Evolutionary conservation across 1,140 invertebrate genomes (phyloP).

Genomic region (Tribolium castaneum): DNA sequence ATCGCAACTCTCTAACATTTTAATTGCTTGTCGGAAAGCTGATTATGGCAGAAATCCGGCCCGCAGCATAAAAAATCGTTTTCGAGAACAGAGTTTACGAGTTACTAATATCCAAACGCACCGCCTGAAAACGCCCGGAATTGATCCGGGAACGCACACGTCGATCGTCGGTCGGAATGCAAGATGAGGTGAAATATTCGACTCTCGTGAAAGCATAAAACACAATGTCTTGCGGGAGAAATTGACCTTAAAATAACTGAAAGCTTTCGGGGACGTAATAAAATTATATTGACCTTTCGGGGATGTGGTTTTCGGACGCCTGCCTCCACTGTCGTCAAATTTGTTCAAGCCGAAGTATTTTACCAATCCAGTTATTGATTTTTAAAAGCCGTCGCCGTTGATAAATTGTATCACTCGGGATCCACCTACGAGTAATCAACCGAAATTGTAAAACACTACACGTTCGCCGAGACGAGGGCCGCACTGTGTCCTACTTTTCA

Average conservation of each 20-base stretch:
- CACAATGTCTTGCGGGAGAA: slow-evolving; percentile 47
- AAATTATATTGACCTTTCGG: slow-evolving; percentile 48
- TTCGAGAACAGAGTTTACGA: slow-evolving; percentile 9
- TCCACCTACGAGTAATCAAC: not conserved
- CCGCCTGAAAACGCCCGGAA: slow-evolving; percentile 23
- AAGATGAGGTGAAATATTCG: slow-evolving; percentile 36
- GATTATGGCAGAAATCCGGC: slow-evolving; percentile 5
- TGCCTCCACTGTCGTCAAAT: slow-evolving; percentile 16
- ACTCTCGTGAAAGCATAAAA: slow-evolving; percentile 41
- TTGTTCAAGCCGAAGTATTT: slow-evolving; percentile 23
- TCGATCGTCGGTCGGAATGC: slow-evolving; percentile 26
- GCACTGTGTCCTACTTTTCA: slow-evolving; percentile 2
- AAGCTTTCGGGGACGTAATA: slow-evolving; percentile 44
- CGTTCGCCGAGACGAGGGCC: not conserved
- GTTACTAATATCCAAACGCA: slow-evolving; percentile 14
- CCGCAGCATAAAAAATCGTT: not conserved
- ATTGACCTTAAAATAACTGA: slow-evolving; percentile 48
- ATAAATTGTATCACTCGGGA: slow-evolving; percentile 14
- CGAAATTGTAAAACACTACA: slow-evolving; percentile 12
- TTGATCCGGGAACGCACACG: slow-evolving; percentile 24
- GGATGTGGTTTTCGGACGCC: slow-evolving; percentile 36
- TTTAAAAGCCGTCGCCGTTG: not conserved
- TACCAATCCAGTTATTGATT: slow-evolving; percentile 10
- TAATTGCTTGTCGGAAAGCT: slow-evolving; percentile 9
- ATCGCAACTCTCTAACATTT: slow-evolving; percentile 11